phyloP scores from a whole-genome alignment of 1,140 invertebrate genomes.

The Odontomachus brunneus region DNA sequence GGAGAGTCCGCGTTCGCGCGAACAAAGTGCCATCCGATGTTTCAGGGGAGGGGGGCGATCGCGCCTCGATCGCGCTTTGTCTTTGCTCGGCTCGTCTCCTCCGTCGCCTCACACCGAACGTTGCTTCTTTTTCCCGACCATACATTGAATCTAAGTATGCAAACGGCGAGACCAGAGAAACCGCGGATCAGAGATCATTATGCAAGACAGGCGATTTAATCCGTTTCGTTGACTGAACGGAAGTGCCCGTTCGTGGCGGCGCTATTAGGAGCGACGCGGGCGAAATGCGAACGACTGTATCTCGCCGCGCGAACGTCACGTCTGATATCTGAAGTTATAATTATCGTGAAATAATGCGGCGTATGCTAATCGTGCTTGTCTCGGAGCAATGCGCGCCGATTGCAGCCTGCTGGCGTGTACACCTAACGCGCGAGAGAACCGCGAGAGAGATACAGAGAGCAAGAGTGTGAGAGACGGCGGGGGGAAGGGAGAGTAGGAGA shows the following conservation, averaged over 20 bases:
- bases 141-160: constrained; percentile 7
- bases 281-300: constrained; percentile 17
- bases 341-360: constrained; percentile 36
- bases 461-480: constrained; percentile 29
- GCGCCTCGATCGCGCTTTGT: too few relatives aligned
- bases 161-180: constrained; percentile 16
- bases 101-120: too few relatives aligned
- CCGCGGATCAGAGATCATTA: constrained; percentile 31
- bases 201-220: constrained; percentile 26
- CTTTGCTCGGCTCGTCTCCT: too few relatives aligned
- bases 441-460: not conserved
- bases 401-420: not conserved
- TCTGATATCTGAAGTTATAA: constrained; percentile 26
- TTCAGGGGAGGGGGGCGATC: too few relatives aligned
- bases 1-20: not conserved
- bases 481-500: constrained; percentile 1
- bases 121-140: too few relatives aligned
- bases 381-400: constrained; percentile 11
- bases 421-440: not conserved
- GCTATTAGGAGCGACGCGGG: constrained; percentile 6
- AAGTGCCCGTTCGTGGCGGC: constrained; percentile 12
- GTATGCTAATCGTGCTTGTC: constrained; percentile 30
- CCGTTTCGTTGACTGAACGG: constrained; percentile 28
- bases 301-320: not conserved
- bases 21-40: not conserved